Evolutionary conservation across 2,797 vertebrate species (phyloP), one percentile per base, ranked within the genome.

Genomic region (Coracias cyanogaster): DNA sequence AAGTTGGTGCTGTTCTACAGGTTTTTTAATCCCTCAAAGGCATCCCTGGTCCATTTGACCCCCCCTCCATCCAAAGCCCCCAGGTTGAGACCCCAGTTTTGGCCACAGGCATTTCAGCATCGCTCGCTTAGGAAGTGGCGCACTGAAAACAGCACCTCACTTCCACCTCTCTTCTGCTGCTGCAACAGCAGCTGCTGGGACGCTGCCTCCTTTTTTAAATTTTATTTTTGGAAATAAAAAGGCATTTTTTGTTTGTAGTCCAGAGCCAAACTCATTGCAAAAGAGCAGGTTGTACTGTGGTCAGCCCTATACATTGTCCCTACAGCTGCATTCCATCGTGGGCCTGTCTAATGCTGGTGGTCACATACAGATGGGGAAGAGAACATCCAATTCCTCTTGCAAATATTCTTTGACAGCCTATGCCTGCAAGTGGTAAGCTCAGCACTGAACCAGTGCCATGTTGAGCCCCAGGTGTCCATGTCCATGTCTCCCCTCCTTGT

Each of bases 61-160:
- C 22, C 3, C 3, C 10, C 19, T 48, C 16, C 25, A 18, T 31
- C 24, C 1, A 1, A 65, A 65, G 37, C 2, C 17, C 24, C 24
- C 17, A 31, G 7, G 43, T 1, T 11, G 22, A 88, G 48, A 52
- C 9, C 76, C 19, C 31, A 16, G 7, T 39, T 62, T 49, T 64
- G 65, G 22, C 45, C 2, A 1, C 28, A 35, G 51, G 16, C 4
- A 0, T 82, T 76, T 61, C 29, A 37, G 28, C 43, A 69, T 26
- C 0, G 0, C 31, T 49, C 2, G 0, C 10, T 7, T 33, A 46
- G 48, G 35, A 86, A 82, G 43, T 0, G 0, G n/a, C 0, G 1
- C 57, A 12, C 19, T 28, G 83, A 66, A 79, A 69, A 18, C 0
- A 0, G 26, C 45, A 45, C 24, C 0, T 78, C 8, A 1, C 66